Evolutionary conservation across 2,797 vertebrate genomes (phyloP).

Genomic region (Aplochiton taeniatus): DNA sequence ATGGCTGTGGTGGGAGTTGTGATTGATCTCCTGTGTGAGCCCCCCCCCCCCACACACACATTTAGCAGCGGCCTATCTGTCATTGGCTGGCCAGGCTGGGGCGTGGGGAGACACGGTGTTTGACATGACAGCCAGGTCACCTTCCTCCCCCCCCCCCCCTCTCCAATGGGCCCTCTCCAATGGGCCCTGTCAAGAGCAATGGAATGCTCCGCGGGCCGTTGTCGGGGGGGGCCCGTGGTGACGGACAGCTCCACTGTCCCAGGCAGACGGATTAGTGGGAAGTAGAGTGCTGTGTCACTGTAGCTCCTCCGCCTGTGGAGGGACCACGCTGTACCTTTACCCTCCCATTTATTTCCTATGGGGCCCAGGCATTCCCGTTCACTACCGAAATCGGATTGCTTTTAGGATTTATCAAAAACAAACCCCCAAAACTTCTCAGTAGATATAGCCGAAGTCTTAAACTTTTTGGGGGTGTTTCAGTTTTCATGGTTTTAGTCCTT

Average conservation of each 20-base stretch:
- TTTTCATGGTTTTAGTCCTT: no score
- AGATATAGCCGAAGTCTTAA: no score
- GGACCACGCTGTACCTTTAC: no score
- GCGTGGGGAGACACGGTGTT: conserved; percentile 31
- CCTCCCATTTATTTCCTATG: no score
- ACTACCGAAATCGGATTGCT: no score
- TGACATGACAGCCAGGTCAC: conserved; percentile 72
- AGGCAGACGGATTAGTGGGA: conserved; percentile 62
- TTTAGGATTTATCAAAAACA: no score
- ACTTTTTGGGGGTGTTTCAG: no score
- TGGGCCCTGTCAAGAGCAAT: conserved; percentile 44
- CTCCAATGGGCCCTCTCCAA: conserved; percentile 34
- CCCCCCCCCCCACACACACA: conserved; percentile 42
- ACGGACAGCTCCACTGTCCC: conserved; percentile 62
- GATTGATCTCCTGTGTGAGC: conserved; percentile 62
- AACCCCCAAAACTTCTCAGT: no score
- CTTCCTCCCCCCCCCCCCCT: conserved; percentile 50
- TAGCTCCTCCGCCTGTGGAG: background rate
- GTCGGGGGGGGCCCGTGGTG: conserved; percentile 66
- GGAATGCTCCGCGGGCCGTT: conserved; percentile 56
- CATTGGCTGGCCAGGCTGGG: conserved; percentile 10
- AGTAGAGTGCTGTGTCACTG: conserved; percentile 50
- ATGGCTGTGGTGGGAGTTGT: conserved; percentile 45
- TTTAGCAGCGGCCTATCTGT: conserved; percentile 53
- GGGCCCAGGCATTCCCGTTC: no score